Evolutionary conservation across 2,888 invertebrate genomes (phyloP).

Genomic region (Phania funesta): DNA sequence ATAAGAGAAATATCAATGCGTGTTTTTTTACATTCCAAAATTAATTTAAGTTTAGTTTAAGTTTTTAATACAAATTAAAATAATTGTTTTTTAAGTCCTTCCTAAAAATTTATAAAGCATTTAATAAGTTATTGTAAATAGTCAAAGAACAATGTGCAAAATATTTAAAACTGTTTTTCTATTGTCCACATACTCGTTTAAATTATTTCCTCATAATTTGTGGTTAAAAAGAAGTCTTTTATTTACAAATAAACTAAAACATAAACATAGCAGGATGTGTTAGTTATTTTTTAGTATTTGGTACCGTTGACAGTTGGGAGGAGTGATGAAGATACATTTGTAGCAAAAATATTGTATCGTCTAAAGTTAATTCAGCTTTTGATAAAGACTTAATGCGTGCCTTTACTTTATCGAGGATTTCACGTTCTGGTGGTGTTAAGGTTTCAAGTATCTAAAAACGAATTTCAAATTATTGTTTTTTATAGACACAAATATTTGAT

Average conservation of each 20-base stretch:
- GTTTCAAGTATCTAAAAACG: conserved; percentile 84
- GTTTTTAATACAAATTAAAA: conserved; percentile 25
- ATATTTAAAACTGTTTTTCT: conserved; percentile 22
- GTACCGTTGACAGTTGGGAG: conserved; percentile 69
- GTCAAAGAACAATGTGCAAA: conserved; percentile 54
- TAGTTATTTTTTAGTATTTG: conserved; percentile 58
- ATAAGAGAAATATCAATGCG: not conserved
- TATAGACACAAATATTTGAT: too few relatives aligned
- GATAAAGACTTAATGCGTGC: conserved; percentile 88
- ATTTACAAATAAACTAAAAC: conserved; percentile 7
- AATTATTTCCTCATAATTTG: conserved; percentile 40
- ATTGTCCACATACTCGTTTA: conserved; percentile 30
- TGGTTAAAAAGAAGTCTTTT: conserved; percentile 46
- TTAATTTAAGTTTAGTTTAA: conserved; percentile 49
- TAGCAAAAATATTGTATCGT: conserved; percentile 90
- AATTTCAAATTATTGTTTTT: too few relatives aligned
- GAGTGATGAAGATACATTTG: conserved; percentile 86
- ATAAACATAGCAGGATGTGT: conserved; percentile 8
- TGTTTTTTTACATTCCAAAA: conserved; percentile 31
- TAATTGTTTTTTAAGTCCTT: conserved; percentile 35
- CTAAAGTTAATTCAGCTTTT: conserved; percentile 89
- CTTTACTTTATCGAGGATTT: conserved; percentile 88
- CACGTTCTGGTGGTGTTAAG: conserved; percentile 91
- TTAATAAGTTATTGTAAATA: conserved; percentile 69
- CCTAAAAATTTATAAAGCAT: conserved; percentile 54